Conservation (phyloP, 2,113 vertebrate species). For the Lagopus leucura region DNA sequence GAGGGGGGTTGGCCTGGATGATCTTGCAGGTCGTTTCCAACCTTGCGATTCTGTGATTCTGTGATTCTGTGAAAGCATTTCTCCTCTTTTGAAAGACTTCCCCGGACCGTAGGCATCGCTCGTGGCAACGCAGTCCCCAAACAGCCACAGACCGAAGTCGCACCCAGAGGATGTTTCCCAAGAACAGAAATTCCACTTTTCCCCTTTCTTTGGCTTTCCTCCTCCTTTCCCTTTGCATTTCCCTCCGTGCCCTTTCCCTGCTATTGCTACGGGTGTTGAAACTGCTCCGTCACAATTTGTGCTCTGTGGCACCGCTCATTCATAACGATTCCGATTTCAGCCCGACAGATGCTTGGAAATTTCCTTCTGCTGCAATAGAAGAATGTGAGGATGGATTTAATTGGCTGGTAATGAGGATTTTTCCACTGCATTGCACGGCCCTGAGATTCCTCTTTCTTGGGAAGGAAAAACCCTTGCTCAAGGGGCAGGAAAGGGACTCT, state of each 20-base stretch:
- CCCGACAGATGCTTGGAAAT: neutral
- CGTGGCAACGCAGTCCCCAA: neutral
- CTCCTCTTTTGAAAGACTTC: neutral
- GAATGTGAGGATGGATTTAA: neutral
- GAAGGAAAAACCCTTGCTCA: neutral
- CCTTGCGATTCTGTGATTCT: too few relatives aligned
- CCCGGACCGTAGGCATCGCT: neutral
- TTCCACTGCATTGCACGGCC: neutral
- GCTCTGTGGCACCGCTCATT: neutral
- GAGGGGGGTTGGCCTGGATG: too few relatives aligned
- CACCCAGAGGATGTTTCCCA: fast-evolving
- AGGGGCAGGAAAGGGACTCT: neutral
- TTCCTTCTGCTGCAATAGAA: neutral
- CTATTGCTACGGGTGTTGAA: neutral
- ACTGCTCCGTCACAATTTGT: neutral
- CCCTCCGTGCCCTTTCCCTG: neutral
- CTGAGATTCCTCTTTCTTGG: neutral
- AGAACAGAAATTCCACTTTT: neutral
- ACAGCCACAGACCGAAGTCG: too few relatives aligned
- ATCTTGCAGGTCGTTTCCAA: too few relatives aligned
- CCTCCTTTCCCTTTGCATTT: neutral
- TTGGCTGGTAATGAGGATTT: neutral
- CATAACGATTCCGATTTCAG: neutral
- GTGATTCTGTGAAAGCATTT: neutral
- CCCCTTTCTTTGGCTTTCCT: neutral